These are phyloP conservation scores for Babylonia areolata DNA, from an alignment of 1,140 invertebrate species.

Conservation along the genomic window DNA sequence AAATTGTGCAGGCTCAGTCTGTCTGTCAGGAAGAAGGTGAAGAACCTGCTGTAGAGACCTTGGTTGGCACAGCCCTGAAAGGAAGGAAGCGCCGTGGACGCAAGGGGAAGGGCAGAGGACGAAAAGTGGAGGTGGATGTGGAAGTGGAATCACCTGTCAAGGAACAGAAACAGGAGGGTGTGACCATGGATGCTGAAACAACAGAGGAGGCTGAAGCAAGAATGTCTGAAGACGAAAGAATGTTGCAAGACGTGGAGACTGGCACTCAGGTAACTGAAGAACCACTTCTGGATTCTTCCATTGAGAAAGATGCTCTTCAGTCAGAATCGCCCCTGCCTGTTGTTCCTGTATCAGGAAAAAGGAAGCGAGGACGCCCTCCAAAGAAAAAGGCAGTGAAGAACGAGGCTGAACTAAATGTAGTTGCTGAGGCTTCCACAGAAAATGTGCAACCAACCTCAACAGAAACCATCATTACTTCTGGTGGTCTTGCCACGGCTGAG, in stretches of 20 bases:
- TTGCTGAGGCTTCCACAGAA: not conserved
- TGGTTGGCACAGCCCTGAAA: not conserved
- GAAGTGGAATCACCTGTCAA: not conserved
- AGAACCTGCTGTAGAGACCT: no score
- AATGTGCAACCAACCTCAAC: no score
- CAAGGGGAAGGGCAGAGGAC: not conserved
- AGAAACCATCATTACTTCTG: not conserved
- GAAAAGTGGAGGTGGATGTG: not conserved
- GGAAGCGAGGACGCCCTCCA: slow-evolving; percentile 20
- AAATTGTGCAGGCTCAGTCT: not conserved
- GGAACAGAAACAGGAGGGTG: not conserved
- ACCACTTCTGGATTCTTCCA: not conserved
- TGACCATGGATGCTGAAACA: not conserved
- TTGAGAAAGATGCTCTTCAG: not conserved
- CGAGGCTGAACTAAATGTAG: not conserved
- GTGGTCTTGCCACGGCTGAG: not conserved
- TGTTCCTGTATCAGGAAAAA: not conserved
- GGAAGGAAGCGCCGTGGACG: not conserved
- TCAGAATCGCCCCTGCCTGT: not conserved
- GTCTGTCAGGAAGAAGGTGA: no score
- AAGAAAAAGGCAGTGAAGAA: not conserved
- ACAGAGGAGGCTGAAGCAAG: not conserved
- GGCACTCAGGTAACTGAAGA: not conserved
- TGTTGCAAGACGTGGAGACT: not conserved
- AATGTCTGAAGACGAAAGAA: not conserved